These are phyloP conservation scores for Myotis pilosus DNA, from an alignment of 2,797 vertebrate genomes.

Conservation along the genomic window DNA sequence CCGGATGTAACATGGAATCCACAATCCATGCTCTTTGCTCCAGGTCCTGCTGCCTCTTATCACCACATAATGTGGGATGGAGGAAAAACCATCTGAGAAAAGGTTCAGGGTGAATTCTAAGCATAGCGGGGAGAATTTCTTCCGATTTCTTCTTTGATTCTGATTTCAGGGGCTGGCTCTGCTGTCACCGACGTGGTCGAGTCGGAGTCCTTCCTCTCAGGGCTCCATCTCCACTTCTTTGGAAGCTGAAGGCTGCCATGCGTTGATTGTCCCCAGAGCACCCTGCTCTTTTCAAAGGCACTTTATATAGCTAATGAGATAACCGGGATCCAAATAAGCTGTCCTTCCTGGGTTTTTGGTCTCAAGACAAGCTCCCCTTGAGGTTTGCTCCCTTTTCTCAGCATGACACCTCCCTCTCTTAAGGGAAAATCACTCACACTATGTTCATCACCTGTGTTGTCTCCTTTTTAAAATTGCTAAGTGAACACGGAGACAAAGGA, in stretches of 20 bases:
- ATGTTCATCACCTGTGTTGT: background rate
- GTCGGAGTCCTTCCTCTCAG: too few species aligned
- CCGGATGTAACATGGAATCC: background rate
- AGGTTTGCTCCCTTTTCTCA: conserved; percentile 1
- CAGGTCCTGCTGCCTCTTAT: background rate
- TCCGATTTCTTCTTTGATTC: background rate
- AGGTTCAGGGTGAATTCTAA: background rate
- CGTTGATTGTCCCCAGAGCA: background rate
- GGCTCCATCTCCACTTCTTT: background rate
- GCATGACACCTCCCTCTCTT: background rate
- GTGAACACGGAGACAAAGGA: background rate
- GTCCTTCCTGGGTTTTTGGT: background rate
- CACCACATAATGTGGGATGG: rapidly evolving
- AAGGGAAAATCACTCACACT: background rate
- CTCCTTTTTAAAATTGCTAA: background rate
- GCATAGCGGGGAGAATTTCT: background rate
- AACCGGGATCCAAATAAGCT: background rate
- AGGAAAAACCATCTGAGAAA: background rate
- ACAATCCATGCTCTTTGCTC: rapidly evolving
- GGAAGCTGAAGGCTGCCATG: background rate
- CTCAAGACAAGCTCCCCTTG: background rate
- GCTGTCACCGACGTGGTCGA: rapidly evolving
- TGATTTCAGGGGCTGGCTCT: background rate
- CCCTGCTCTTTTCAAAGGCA: conserved; percentile 42
- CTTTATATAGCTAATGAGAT: conserved; percentile 39